Percentiles rank a stretch among this genome's conserved stretches.
Evolutionary conservation across 2,113 vertebrate genomes (phyloP).

Genomic region (Channa maculata): DNA sequence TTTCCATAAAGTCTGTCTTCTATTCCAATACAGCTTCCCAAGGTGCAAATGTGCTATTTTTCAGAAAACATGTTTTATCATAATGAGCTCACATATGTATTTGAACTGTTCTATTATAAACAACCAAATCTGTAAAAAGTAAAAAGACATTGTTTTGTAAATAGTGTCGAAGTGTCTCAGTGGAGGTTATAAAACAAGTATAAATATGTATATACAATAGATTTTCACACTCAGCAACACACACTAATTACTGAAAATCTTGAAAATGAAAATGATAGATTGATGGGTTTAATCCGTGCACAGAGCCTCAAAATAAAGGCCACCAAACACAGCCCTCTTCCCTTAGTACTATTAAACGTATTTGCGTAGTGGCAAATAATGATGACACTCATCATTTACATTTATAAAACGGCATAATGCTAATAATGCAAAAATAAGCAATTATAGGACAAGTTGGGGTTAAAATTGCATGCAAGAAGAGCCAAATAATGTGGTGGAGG

Average conservation of each 20-base stretch:
- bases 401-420: background rate
- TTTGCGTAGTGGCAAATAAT: constrained; percentile 10
- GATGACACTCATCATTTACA: constrained; percentile 10
- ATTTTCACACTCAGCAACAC: constrained; percentile 35
- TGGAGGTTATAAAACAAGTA: constrained; percentile 22
- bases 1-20: constrained; percentile 63
- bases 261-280: constrained; percentile 10
- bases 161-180: constrained; percentile 48
- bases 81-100: constrained; percentile 61
- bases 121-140: constrained; percentile 49
- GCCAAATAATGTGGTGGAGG: constrained; percentile 1
- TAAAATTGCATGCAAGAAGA: constrained; percentile 26
- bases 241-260: constrained; percentile 16
- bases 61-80: constrained; percentile 71
- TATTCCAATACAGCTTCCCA: constrained; percentile 38
- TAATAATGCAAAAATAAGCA: background rate
- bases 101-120: constrained; percentile 72
- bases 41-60: constrained; percentile 71
- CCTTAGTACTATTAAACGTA: background rate
- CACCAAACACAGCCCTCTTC: background rate
- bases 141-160: constrained; percentile 39
- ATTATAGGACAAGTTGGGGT: constrained; percentile 12
- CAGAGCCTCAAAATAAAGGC: background rate
- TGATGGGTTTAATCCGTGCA: constrained; percentile 1
- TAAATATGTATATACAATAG: constrained; percentile 31